Percentiles rank a stretch among this genome's conserved stretches.
These are phyloP conservation scores for Astyanax mexicanus DNA, from an alignment of 2,797 vertebrate genomes.

Conservation along the genomic window DNA sequence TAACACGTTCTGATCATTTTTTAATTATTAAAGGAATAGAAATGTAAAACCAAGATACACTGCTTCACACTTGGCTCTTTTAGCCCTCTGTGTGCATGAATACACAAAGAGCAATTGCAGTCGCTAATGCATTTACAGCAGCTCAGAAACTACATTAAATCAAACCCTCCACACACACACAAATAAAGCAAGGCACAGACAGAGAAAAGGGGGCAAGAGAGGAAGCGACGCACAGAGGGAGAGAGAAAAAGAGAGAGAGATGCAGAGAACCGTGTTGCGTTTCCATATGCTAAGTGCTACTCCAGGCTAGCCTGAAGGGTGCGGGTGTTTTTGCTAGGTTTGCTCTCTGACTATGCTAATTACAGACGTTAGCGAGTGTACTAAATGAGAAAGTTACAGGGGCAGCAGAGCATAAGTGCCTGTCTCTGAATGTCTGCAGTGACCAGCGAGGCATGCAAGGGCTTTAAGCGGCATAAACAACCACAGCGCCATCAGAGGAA, in stretches of 20 bases:
- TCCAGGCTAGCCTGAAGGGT: slow-evolving; percentile 40
- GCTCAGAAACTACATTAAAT: not conserved
- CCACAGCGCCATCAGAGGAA: slow-evolving; percentile 32
- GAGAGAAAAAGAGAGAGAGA: not conserved
- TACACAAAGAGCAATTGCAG: slow-evolving; percentile 1
- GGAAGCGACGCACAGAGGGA: not conserved
- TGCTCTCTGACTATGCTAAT: slow-evolving; percentile 43
- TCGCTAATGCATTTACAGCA: not conserved
- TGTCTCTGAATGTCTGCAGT: slow-evolving; percentile 26
- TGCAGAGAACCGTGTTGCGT: slow-evolving; percentile 28
- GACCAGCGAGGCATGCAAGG: slow-evolving; percentile 31
- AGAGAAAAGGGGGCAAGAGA: not conserved
- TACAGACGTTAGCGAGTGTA: slow-evolving; percentile 42
- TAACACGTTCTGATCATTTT: too few relatives aligned
- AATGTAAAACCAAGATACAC: too few relatives aligned
- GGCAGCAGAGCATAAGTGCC: slow-evolving; percentile 28
- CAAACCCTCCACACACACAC: slow-evolving; percentile 1
- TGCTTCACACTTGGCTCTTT: too few relatives aligned
- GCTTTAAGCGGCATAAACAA: slow-evolving; percentile 49
- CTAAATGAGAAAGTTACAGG: slow-evolving; percentile 41
- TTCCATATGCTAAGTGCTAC: slow-evolving; percentile 41
- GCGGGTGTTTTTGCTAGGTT: slow-evolving; percentile 40
- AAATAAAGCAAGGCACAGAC: not conserved
- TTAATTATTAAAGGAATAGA: too few relatives aligned
- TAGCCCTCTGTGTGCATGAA: not conserved